These are phyloP conservation scores for Cryptocephalus moraei DNA, from an alignment of 2,888 invertebrate genomes.

Conservation along the genomic window DNA sequence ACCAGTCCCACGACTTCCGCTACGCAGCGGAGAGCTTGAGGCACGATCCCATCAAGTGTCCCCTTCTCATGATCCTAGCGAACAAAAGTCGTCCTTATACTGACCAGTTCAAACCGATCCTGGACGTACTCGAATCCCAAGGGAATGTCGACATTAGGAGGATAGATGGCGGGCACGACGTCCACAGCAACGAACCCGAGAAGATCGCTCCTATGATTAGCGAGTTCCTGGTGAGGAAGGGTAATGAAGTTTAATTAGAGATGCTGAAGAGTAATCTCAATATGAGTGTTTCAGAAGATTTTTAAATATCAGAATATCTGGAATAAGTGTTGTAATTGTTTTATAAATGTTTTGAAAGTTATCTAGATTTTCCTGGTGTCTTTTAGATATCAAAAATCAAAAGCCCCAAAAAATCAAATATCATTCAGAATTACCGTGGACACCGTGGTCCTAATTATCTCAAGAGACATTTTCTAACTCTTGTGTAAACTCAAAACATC, in stretches of 20 bases:
- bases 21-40: conserved; percentile 30
- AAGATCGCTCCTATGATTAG: conserved; percentile 32
- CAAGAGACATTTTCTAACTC: too few species aligned
- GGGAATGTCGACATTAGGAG: conserved; percentile 24
- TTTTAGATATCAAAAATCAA: too few species aligned
- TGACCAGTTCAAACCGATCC: conserved; percentile 16
- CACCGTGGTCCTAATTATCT: too few species aligned
- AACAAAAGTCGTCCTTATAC: conserved; percentile 14
- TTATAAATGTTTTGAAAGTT: too few species aligned
- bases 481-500: too few species aligned
- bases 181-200: conserved; percentile 50
- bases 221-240: conserved; percentile 23
- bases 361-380: too few species aligned
- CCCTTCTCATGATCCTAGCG: conserved; percentile 30
- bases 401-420: too few species aligned
- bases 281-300: too few species aligned
- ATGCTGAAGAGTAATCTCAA: too few species aligned
- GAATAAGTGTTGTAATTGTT: too few species aligned
- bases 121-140: conserved; percentile 19
- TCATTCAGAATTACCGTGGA: too few species aligned
- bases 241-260: conserved; percentile 4
- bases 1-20: conserved; percentile 29
- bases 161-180: conserved; percentile 50
- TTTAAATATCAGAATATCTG: too few species aligned
- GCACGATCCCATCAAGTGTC: conserved; percentile 29